Percentiles rank a stretch among this genome's conserved stretches.
These are phyloP conservation scores for Temnothorax rugatulus DNA, from an alignment of 2,888 invertebrate genomes.

Conservation along the genomic window DNA sequence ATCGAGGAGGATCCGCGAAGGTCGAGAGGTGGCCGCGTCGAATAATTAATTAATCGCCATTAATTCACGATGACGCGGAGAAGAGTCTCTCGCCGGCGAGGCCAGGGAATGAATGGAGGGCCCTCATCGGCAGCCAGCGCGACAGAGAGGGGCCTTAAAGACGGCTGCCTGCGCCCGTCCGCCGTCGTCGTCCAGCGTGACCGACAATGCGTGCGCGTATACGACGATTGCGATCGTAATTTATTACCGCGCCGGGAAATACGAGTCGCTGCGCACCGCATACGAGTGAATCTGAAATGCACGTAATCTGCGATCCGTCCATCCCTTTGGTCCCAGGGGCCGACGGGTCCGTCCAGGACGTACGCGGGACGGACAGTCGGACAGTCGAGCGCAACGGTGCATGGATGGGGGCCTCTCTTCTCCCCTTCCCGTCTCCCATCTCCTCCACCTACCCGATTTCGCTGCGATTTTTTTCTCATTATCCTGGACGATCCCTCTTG, in stretches of 20 bases:
- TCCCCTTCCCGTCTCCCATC: constrained; percentile 65
- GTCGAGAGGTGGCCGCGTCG: neutral
- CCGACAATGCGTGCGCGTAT: constrained; percentile 55
- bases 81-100: neutral
- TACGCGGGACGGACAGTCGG: constrained; percentile 63
- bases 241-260: constrained; percentile 69
- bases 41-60: constrained; percentile 35
- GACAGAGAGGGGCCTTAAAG: constrained; percentile 59
- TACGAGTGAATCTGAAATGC: constrained; percentile 72
- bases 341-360: constrained; percentile 44
- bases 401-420: constrained; percentile 51
- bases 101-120: constrained; percentile 24
- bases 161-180: constrained; percentile 54
- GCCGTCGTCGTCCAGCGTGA: constrained; percentile 53
- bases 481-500: constrained; percentile 54
- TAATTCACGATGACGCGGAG: constrained; percentile 1
- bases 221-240: constrained; percentile 73
- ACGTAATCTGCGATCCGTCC: constrained; percentile 73
- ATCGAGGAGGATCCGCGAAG: neutral
- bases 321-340: constrained; percentile 62
- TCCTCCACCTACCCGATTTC: constrained; percentile 57
- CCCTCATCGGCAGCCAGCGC: constrained; percentile 22
- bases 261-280: constrained; percentile 57
- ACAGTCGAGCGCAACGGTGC: constrained; percentile 56
- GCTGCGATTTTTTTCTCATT: constrained; percentile 64